Percentiles rank a stretch among this genome's conserved stretches.
phyloP scores from a whole-genome alignment of 2,113 vertebrate genomes.

The Cryptotis parvus region DNA sequence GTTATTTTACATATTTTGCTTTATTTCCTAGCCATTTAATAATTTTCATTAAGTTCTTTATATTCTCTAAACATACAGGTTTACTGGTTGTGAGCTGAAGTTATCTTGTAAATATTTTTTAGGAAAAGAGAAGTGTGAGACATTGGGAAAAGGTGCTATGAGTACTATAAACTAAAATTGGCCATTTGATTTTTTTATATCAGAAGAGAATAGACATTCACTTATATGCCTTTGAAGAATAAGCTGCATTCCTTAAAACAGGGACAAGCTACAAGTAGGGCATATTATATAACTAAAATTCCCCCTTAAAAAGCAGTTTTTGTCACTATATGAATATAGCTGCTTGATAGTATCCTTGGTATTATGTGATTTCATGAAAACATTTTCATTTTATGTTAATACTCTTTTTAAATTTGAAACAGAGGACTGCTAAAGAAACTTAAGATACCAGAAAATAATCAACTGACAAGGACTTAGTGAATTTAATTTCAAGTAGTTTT shows the following conservation, averaged over 20 bases:
- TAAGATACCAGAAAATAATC: conserved; percentile 10
- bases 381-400: conserved; percentile 25
- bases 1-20: conserved; percentile 25
- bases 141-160: not conserved
- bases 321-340: not conserved
- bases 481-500: conserved; percentile 43
- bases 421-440: conserved; percentile 16
- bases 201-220: conserved; percentile 43
- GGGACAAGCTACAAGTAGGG: not conserved
- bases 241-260: conserved; percentile 16
- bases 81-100: conserved; percentile 15
- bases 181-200: not conserved
- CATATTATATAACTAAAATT: not conserved
- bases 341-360: conserved; percentile 20
- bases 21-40: conserved; percentile 17
- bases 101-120: conserved; percentile 34
- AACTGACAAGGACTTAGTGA: not conserved
- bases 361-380: conserved; percentile 1
- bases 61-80: not conserved
- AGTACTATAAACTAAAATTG: not conserved
- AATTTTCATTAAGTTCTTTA: conserved; percentile 14
- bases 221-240: conserved; percentile 42
- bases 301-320: conserved; percentile 1
- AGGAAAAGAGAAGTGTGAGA: not conserved
- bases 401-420: conserved; percentile 47